A percentile compares a stretch with the other conserved stretches of the same genome.
Conservation (phyloP, 1,140 invertebrate genomes). For the Theocolax elegans region DNA sequence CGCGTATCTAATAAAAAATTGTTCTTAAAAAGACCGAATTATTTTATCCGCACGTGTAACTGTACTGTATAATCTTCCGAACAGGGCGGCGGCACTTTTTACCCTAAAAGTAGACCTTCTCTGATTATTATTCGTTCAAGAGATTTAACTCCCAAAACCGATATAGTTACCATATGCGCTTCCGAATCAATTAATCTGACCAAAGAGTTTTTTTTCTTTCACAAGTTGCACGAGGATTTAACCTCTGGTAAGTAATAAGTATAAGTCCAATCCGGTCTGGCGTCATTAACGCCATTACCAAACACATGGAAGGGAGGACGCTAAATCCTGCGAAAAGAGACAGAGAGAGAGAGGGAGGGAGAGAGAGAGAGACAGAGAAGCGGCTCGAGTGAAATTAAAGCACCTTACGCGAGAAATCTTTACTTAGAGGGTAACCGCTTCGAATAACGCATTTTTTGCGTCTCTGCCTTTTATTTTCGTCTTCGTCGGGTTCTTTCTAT, state of each 20-base stretch:
- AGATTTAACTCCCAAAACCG: too few relatives aligned
- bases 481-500: neutral
- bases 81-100: too few relatives aligned
- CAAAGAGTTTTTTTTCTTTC: neutral
- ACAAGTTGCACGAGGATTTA: slow-evolving; percentile 1
- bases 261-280: slow-evolving; percentile 46
- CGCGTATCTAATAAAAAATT: too few relatives aligned
- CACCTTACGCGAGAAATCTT: slow-evolving; percentile 22
- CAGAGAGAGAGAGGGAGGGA: too few relatives aligned
- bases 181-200: slow-evolving; percentile 12
- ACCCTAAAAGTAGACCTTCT: too few relatives aligned
- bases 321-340: slow-evolving; percentile 39
- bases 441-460: neutral
- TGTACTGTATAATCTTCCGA: too few relatives aligned
- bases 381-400: slow-evolving; percentile 17
- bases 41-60: too few relatives aligned
- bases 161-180: too few relatives aligned
- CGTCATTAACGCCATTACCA: slow-evolving; percentile 54
- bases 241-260: slow-evolving; percentile 51
- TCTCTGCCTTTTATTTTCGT: neutral
- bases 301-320: slow-evolving; percentile 37
- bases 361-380: too few relatives aligned
- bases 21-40: too few relatives aligned
- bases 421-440: slow-evolving; percentile 8
- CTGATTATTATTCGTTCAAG: too few relatives aligned